These are phyloP conservation scores for Clarias gariepinus DNA, from an alignment of 2,113 vertebrate species.

Conservation along the genomic window DNA sequence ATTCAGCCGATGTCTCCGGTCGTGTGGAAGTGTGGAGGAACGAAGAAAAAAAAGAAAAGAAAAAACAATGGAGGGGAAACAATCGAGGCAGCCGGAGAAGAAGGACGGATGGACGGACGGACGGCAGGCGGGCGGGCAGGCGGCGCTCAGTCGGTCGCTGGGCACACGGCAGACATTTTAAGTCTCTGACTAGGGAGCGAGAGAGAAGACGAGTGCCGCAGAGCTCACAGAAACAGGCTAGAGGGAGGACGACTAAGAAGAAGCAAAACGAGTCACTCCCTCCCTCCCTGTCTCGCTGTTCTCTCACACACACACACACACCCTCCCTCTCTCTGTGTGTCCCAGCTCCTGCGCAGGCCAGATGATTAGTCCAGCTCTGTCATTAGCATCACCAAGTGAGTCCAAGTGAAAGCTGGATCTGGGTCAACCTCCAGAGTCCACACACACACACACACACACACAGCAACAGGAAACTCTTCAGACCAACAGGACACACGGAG, in stretches of 20 bases:
- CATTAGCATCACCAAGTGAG: constrained; percentile 28
- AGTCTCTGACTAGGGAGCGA: constrained; percentile 63
- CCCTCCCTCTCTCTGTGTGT: constrained; percentile 3
- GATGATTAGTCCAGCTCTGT: constrained; percentile 45
- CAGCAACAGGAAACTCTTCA: constrained; percentile 55
- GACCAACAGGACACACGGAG: constrained; percentile 32
- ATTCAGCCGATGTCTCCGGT: background rate
- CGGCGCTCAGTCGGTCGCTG: constrained; percentile 38
- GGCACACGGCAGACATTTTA: constrained; percentile 76
- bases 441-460: constrained; percentile 63
- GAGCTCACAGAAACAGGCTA: constrained; percentile 48
- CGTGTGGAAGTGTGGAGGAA: background rate
- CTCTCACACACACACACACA: constrained; percentile 30
- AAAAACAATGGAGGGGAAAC: constrained; percentile 2
- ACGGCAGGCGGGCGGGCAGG: background rate
- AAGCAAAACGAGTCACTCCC: constrained; percentile 35
- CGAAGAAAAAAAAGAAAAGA: background rate
- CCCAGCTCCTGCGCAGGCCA: constrained; percentile 22
- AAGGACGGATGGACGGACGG: too few species aligned
- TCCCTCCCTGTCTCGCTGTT: constrained; percentile 31
- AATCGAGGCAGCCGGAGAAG: constrained; percentile 28
- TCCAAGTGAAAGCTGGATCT: constrained; percentile 42
- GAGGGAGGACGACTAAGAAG: constrained; percentile 46
- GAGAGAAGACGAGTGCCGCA: constrained; percentile 48
- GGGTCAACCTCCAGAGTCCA: constrained; percentile 51